Evolutionary conservation across 2,888 invertebrate species (phyloP), one percentile per base, ranked within the genome.

Genomic region (Brachylomia viminalis): DNA sequence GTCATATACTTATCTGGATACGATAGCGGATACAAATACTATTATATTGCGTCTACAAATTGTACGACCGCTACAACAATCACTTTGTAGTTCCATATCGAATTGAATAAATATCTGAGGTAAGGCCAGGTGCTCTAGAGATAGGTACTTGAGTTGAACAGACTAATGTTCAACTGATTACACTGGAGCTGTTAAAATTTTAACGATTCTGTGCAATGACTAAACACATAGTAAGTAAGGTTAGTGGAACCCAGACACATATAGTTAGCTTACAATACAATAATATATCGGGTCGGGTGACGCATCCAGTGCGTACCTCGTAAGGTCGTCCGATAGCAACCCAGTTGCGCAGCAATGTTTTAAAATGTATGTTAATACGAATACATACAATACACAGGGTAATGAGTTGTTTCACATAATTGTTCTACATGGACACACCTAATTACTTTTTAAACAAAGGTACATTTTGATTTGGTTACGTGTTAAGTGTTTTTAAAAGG

Each of bases 341-440:
- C 86, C 89, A 92, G 93, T 93, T 94, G 93, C 93, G 93, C 92
- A 92, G 92, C 90, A 84, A 90, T 87, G 86, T 88, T 91, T 87
- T 84, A 88, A 90, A 67, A 58, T 58, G 10, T 56, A 88, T 91
- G 78, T 86, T 77, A 79, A 80, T 75, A 67, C 52, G 62, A 42
- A 65, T 76, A 75, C 72, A 69, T 70, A 78, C 67, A 62, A 72
- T 71, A 58, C 59, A 70, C 54, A 61, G 56, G 56, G 30, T 71
- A 84, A 61, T 62, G 65, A 62, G 76, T 75, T 71, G 75, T 68
- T 79, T 83, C 49, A 75, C 59, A 62, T 64, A 68, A 49, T 74
- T 59, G 68, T 67, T 62, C 62, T 71, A 79, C 33, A 52, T 27
- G 49, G 27, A 49, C 52, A 61, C 38, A 65, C 38, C 33, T 66